Evolutionary conservation across 1,140 invertebrate species (phyloP).

Genomic region (Cephus cinctus): DNA sequence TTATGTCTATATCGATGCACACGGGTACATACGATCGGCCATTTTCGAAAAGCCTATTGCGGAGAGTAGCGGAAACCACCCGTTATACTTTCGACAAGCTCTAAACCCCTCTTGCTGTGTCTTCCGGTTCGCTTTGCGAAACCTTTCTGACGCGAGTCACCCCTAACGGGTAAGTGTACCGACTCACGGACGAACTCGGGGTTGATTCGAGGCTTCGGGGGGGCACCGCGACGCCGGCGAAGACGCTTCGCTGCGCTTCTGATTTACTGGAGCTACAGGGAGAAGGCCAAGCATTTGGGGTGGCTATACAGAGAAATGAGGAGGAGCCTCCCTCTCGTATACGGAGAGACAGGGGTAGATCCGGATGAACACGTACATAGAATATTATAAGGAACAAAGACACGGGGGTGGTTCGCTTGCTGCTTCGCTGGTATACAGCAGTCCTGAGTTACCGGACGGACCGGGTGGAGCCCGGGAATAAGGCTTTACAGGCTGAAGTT

Average conservation of each 20-base stretch:
- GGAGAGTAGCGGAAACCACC: too few relatives aligned
- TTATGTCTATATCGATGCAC: too few relatives aligned
- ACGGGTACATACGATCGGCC: too few relatives aligned
- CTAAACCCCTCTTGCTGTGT: too few relatives aligned
- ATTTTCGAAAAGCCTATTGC: too few relatives aligned
- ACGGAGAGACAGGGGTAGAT: too few relatives aligned
- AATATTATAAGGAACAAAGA: neutral
- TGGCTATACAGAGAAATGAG: too few relatives aligned
- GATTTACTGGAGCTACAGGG: slow-evolving; percentile 37
- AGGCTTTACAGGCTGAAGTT: too few relatives aligned
- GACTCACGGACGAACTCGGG: neutral
- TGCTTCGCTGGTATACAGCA: too few relatives aligned
- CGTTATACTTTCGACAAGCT: too few relatives aligned
- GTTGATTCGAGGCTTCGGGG: neutral
- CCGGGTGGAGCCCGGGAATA: neutral
- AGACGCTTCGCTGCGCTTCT: slow-evolving; percentile 43
- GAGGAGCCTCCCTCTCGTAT: too few relatives aligned
- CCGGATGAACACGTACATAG: neutral
- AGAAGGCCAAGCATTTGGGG: slow-evolving; percentile 17
- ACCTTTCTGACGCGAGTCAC: slow-evolving; percentile 13
- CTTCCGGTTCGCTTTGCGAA: too few relatives aligned
- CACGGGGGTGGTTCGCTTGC: neutral
- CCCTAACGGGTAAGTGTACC: slow-evolving; percentile 16
- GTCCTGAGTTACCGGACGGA: neutral
- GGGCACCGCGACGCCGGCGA: slow-evolving; percentile 9